Evolutionary conservation across 2,888 invertebrate species (phyloP), one percentile per base, ranked within the genome.

Genomic region (Lumbricus terrestris): DNA sequence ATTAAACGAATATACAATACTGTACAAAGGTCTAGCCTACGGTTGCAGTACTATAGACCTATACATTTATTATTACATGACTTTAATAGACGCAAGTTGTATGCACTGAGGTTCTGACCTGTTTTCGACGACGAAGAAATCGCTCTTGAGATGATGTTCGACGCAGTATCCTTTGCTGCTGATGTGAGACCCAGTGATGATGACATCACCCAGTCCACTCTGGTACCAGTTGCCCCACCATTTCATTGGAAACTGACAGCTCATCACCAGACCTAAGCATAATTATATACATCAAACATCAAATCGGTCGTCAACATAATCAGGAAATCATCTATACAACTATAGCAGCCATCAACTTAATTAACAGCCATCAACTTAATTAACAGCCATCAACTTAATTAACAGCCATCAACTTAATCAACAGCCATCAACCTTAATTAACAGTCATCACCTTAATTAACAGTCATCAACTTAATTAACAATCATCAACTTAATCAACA

Each of bases 161-260:
- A 34, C 29, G 88, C 90, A 90, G 88, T 69, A 35, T 33, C 90
- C 90, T 54, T 90, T 90, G 34, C 54, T 88, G 90, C 88, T 54
- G 88, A 90, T 88, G 88, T 38, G 37, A 54, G 88, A 85, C 37
- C 82, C 47, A n/a, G 54, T 42, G 40, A 90, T 90, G 35, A 47
- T 88, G 35, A 90, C 88, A n/a, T 90, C 88, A 15, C 90, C 90
- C 35, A 90, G 47, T 37, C 88, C 88, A 37, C 90, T 90, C 69
- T 90, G 90, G n/a, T 82, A 90, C 90, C 90, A 90, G 33, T 88
- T 37, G 33, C 90, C 90, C 54, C 82, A 42, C 47, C 88, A 88
- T 40, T 88, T 47, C 38, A 38, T 37, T 11, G 90, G 90, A n/a
- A 90, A 88, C 88, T 34, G 90, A 88, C 90, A 90, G 2, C 5